These are phyloP conservation scores for Rhyacophila brunnea DNA, from an alignment of 1,140 invertebrate genomes.

Conservation along the genomic window DNA sequence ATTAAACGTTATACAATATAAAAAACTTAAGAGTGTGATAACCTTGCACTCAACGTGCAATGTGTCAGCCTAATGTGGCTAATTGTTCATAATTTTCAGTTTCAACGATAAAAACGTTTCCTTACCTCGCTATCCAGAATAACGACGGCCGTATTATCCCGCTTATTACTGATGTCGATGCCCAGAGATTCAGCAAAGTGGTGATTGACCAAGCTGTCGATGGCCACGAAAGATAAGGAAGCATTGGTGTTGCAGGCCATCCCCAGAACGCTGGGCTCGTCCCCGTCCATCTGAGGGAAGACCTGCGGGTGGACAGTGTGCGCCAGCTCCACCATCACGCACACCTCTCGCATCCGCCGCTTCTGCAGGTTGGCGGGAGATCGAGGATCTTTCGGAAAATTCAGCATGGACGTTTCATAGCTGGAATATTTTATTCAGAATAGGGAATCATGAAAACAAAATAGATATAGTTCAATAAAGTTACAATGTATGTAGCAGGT, in stretches of 20 bases:
- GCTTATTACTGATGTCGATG: constrained; percentile 59
- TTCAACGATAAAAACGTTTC: too few species aligned
- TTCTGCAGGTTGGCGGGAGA: constrained; percentile 55
- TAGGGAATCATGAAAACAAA: too few species aligned
- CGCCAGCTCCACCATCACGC: constrained; percentile 48
- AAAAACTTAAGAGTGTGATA: too few species aligned
- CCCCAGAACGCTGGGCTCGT: constrained; percentile 37
- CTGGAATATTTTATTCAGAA: too few species aligned
- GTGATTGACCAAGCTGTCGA: constrained; percentile 68
- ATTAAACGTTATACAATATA: too few species aligned
- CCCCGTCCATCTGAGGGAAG: constrained; percentile 35
- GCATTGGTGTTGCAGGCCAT: constrained; percentile 62
- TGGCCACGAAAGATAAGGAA: constrained; percentile 66
- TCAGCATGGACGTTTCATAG: constrained; percentile 50
- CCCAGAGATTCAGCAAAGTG: constrained; percentile 74
- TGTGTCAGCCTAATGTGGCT: too few species aligned
- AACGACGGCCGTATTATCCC: constrained; percentile 66
- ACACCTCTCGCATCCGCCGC: constrained; percentile 45
- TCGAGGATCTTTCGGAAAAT: constrained; percentile 53
- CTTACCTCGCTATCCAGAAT: constrained; percentile 72
- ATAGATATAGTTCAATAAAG: background rate
- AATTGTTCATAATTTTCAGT: too few species aligned
- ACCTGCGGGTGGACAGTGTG: constrained; percentile 41
- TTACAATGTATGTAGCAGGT: background rate
- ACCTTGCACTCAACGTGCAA: too few species aligned